Conservation (phyloP, 2,888 invertebrate genomes). For the Acanthosoma haemorrhoidale region DNA sequence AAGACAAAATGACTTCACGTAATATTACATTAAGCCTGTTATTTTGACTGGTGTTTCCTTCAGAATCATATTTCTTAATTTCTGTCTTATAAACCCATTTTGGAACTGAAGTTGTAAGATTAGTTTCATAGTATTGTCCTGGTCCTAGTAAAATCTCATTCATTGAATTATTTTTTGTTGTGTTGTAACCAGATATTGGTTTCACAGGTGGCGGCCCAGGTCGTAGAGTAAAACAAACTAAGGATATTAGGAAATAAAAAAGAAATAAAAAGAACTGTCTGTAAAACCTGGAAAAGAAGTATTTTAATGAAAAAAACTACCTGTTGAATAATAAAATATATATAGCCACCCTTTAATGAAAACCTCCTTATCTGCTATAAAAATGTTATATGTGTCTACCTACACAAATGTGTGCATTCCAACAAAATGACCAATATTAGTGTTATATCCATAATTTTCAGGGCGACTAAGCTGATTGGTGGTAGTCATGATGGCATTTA, state of each 20-base stretch:
- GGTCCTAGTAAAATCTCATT: background rate
- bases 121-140: background rate
- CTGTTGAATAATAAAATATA: background rate
- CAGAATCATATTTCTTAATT: background rate
- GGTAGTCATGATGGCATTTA: no score
- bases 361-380: no score
- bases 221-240: conserved; percentile 81
- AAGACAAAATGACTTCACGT: conserved; percentile 20
- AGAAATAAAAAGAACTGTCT: conserved; percentile 85
- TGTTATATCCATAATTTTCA: no score
- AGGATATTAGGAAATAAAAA: conserved; percentile 81
- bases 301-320: background rate
- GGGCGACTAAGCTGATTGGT: no score
- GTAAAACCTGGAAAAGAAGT: conserved; percentile 66
- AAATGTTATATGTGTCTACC: no score
- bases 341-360: no score
- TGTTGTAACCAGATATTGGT: conserved; percentile 34
- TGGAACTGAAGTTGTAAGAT: background rate
- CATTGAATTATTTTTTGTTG: background rate
- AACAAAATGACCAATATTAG: no score
- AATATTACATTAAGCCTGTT: conserved; percentile 15
- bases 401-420: no score
- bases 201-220: conserved; percentile 61
- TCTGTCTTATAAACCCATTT: conserved; percentile 10
- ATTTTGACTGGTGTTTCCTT: background rate